Base-by-base conservation (phyloP, 2,797 vertebrate genomes). In the Acanthis flammea region DNA sequence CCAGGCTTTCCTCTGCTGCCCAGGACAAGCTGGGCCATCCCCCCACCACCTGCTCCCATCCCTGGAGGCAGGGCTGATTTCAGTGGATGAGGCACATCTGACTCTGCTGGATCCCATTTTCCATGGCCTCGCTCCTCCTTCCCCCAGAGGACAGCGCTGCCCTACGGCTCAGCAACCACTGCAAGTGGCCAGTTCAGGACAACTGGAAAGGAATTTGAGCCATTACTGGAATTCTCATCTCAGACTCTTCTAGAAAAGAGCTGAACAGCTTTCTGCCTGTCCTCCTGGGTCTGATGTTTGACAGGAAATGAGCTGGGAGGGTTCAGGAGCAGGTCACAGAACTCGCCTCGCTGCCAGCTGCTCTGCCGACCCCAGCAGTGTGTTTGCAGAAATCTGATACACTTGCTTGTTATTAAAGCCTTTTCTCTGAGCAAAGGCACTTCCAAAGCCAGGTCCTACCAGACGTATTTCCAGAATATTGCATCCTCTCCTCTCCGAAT, bases 221-320 rank as follows among this genome's bases (percentile, higher is more conserved):
- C 97, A 97, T 98, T 97, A 97, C 97, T 97, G 98, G 98, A 98
- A 98, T 98, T 97, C 97, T 96, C 96, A 98, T 98, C 97, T 97
- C 95, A 97, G 96, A 96, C 94, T 88, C 95, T 96, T 97, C 97
- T 97, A 97, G 95, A 91, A 63, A 97, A 98, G 96, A 95, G 97
- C 90, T 94, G 96, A 96, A 93, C 96, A 96, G 90, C 85, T 94
- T 95, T 92, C 96, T 95, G 92, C 96, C 92, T 83, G 97, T 97
- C 97, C 98, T 98, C 97, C 92, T 92, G 97, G 97, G 98, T 94
- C 96, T 90, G 95, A 89, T 84, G 92, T 87, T 97, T 98, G 96
- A 98, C 98, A 98, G 98, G 98, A 98, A 98, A 98, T 98, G 96
- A 98, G 97, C 93, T 96, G 96, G 97, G 95, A 96, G 97, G 81